Conservation (phyloP, 1,140 invertebrate species). For the Nymphalis io region DNA sequence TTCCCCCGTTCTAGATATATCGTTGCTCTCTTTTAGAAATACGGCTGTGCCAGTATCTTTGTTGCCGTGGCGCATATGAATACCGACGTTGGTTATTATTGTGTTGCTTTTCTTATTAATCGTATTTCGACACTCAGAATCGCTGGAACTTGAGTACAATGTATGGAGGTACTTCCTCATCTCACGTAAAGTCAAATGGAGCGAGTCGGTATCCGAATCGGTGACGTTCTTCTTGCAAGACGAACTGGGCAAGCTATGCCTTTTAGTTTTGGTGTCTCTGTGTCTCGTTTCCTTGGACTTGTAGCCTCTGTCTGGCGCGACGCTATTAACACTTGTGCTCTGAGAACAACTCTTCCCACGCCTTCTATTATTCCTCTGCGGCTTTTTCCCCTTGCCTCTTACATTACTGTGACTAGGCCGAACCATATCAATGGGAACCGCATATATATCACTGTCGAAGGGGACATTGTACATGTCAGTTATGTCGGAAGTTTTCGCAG, state of each 20-base stretch:
- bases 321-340: constrained; percentile 49
- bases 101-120: constrained; percentile 70
- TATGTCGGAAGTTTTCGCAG: constrained; percentile 84
- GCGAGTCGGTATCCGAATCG: constrained; percentile 83
- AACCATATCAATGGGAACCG: constrained; percentile 90
- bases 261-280: constrained; percentile 70
- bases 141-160: constrained; percentile 87
- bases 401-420: constrained; percentile 77
- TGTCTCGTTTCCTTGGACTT: constrained; percentile 70
- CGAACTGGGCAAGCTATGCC: constrained; percentile 79
- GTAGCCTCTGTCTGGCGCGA: constrained; percentile 70
- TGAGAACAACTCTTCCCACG: constrained; percentile 82
- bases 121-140: constrained; percentile 71
- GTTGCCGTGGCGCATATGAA: constrained; percentile 50
- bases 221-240: constrained; percentile 80
- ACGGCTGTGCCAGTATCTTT: constrained; percentile 56
- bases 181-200: constrained; percentile 93
- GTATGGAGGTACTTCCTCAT: constrained; percentile 91
- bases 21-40: constrained; percentile 64
- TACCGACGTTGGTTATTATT: constrained; percentile 73
- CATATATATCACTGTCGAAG: constrained; percentile 92
- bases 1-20: constrained; percentile 54
- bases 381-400: constrained; percentile 80
- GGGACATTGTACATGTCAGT: constrained; percentile 93
- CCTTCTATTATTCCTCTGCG: constrained; percentile 82